phyloP scores from a whole-genome alignment of 2,888 invertebrate genomes.

The Anodontia alba region DNA sequence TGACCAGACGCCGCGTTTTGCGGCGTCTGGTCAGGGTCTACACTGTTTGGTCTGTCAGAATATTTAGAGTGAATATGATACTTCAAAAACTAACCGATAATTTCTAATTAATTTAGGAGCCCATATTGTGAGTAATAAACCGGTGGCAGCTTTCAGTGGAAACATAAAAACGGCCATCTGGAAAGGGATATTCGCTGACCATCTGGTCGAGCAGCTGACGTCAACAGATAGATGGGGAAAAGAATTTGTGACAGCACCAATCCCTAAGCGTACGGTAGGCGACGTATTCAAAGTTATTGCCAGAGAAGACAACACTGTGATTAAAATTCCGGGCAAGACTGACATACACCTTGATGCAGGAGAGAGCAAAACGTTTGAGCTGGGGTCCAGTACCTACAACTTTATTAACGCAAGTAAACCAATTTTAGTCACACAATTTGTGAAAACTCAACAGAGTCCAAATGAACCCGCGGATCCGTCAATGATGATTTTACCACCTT shows the following conservation, averaged over 20 bases:
- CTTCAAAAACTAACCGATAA: too few relatives aligned
- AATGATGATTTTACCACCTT: slow-evolving; percentile 75
- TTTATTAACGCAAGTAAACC: slow-evolving; percentile 58
- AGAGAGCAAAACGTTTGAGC: slow-evolving; percentile 38
- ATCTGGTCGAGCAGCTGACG: slow-evolving; percentile 74
- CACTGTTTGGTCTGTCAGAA: too few relatives aligned
- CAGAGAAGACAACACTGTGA: slow-evolving; percentile 56
- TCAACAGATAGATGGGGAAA: slow-evolving; percentile 77
- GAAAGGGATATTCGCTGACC: slow-evolving; percentile 65
- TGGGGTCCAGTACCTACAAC: slow-evolving; percentile 50
- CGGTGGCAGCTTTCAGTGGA: slow-evolving; percentile 61
- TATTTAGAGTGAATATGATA: too few relatives aligned
- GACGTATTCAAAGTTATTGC: slow-evolving; percentile 73
- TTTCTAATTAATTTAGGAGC: too few relatives aligned
- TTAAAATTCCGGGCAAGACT: slow-evolving; percentile 48
- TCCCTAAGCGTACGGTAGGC: slow-evolving; percentile 72
- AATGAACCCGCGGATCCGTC: slow-evolving; percentile 72
- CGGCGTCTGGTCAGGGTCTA: too few relatives aligned
- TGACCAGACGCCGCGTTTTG: too few relatives aligned
- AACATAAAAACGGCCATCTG: slow-evolving; percentile 64
- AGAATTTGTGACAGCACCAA: slow-evolving; percentile 73
- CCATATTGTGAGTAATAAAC: slow-evolving; percentile 58
- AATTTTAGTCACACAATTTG: slow-evolving; percentile 62
- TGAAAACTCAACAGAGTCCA: slow-evolving; percentile 65
- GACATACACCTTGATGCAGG: slow-evolving; percentile 54